These are phyloP conservation scores for Halictus ligatus DNA, from an alignment of 2,888 invertebrate genomes.

Conservation along the genomic window DNA sequence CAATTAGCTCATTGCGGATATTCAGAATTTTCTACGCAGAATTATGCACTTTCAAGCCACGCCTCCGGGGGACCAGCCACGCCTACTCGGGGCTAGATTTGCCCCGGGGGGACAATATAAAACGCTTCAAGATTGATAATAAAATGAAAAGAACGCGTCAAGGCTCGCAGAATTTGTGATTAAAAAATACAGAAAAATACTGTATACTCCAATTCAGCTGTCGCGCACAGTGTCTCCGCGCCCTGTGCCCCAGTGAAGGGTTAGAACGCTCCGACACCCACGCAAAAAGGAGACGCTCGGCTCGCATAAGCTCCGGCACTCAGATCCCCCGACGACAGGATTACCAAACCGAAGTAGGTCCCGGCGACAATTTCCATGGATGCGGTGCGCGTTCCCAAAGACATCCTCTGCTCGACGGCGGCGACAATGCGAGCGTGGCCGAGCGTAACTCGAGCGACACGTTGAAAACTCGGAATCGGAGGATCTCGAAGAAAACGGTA, in stretches of 20 bases:
- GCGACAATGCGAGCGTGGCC: not conserved
- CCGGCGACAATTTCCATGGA: not conserved
- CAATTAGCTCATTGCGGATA: not conserved
- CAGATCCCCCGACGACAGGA: not conserved
- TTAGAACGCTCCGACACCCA: conserved; percentile 30
- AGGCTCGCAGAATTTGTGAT: too few species aligned
- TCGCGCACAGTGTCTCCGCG: not conserved
- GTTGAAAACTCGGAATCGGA: not conserved
- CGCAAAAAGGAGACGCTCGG: conserved; percentile 18
- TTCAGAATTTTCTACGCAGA: too few species aligned
- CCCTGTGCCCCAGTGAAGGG: not conserved
- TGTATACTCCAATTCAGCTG: not conserved
- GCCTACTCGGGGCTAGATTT: not conserved
- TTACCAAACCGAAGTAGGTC: conserved; percentile 1
- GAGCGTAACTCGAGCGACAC: not conserved
- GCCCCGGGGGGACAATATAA: not conserved
- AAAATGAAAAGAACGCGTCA: too few species aligned
- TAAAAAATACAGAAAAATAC: not conserved
- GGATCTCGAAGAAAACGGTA: conserved; percentile 44
- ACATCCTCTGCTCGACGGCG: not conserved
- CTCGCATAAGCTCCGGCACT: not conserved
- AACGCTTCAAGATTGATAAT: not conserved
- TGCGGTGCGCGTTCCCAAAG: not conserved
- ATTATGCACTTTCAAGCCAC: not conserved
- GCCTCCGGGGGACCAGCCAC: not conserved